phyloP scores from a whole-genome alignment of 2,888 invertebrate species.

The Agonopterix arenella region DNA sequence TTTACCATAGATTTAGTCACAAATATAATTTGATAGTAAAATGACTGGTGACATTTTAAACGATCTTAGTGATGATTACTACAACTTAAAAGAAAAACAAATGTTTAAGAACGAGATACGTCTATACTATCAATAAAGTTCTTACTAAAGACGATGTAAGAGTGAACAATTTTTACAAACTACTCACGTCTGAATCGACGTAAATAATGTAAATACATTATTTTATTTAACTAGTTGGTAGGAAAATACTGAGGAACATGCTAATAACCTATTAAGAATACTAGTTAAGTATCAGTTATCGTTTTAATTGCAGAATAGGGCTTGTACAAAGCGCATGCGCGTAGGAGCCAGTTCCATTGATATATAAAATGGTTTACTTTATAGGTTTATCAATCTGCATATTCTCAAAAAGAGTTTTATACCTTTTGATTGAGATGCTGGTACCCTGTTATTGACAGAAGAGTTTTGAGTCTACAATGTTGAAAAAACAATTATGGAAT shows the following conservation, averaged over 20 bases:
- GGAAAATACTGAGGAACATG: slow-evolving; percentile 40
- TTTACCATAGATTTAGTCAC: too few species aligned
- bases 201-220: not conserved
- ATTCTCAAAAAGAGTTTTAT: slow-evolving; percentile 37
- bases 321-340: slow-evolving; percentile 21
- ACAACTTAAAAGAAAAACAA: too few species aligned
- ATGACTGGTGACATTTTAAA: too few species aligned
- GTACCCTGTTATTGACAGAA: too few species aligned
- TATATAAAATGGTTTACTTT: slow-evolving; percentile 43
- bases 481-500: too few species aligned
- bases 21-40: too few species aligned
- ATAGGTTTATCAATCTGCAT: slow-evolving; percentile 41
- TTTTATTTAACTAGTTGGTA: not conserved
- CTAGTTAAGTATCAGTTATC: slow-evolving; percentile 13
- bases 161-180: too few species aligned
- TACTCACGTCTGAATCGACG: not conserved
- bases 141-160: too few species aligned
- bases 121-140: too few species aligned
- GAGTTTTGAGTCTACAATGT: too few species aligned
- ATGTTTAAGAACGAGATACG: too few species aligned
- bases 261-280: slow-evolving; percentile 15
- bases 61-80: too few species aligned
- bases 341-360: slow-evolving; percentile 29
- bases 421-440: slow-evolving; percentile 32
- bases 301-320: slow-evolving; percentile 37